Base-by-base conservation (phyloP, 2,888 invertebrate genomes). In the Apomyelois bistriatella region DNA sequence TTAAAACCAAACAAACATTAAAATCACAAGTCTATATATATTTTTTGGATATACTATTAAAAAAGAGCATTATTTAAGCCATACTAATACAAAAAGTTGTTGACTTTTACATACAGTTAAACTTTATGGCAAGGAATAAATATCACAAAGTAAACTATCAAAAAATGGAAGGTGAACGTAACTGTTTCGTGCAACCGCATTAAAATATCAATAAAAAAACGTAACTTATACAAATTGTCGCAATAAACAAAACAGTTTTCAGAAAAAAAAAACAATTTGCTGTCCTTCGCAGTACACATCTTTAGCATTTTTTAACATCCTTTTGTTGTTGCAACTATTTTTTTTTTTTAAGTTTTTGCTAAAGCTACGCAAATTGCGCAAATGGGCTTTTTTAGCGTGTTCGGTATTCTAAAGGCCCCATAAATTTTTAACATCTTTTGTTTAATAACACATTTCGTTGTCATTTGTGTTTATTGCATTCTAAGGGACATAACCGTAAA, bases 351-450 rank as follows among this genome's bases (percentile, higher is more conserved):
- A 55, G 68, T 70, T 72, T 62, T 72, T 68, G 69, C 67, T 61
- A 64, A 64, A 65, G 64, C 61, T 70, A 73, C 68, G 72, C 80
- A 82, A 82, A 80, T 85, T 85, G 85, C 75, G 80, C 85, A 87
- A 85, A 82, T 72, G 78, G 77, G 65, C 65, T 66, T 81, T 81
- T 79, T 84, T 82, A 74, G 73, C 74, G 65, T 60, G 64, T 60
- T 58, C 65, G 6, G 12, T 65, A 68, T 72, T 62, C 67, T 72
- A 71, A 68, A 64, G 61, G 65, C 32, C 22, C 64, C 79, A 77
- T 81, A 79, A 83, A 77, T 71, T 58, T 55, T 55, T 57, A 66
- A 60, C 61, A 65, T 57, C 62, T 58, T 61, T 76, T 79, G 73
- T 75, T 71, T 72, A 56, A 55, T 53, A 3, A 13, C 22, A 42